phyloP scores from a whole-genome alignment of 2,888 invertebrate genomes.

The Branchipolynoe longqiensis region DNA sequence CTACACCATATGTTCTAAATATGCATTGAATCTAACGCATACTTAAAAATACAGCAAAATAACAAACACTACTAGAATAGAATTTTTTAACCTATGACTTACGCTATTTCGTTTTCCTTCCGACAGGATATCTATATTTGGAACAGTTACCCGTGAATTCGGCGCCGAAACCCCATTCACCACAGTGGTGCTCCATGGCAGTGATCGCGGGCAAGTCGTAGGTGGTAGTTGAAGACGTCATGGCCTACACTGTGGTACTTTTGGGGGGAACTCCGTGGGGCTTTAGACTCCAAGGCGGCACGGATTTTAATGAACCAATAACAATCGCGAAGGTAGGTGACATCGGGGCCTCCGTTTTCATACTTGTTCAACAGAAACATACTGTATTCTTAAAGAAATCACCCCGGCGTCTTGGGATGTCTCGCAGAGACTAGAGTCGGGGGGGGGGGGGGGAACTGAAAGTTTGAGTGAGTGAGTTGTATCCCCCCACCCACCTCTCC shows the following conservation, averaged over 20 bases:
- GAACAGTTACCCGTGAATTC: background rate
- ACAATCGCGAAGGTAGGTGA: slow-evolving; percentile 84
- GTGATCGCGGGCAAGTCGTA: background rate
- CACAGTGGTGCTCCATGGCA: background rate
- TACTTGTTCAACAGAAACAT: background rate
- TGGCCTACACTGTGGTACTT: slow-evolving; percentile 85
- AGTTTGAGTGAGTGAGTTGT: too few species aligned
- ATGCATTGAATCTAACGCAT: too few species aligned
- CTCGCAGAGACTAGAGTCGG: too few species aligned
- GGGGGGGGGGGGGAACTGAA: too few species aligned
- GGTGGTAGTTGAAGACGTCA: slow-evolving; percentile 60
- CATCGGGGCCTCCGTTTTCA: background rate
- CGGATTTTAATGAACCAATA: slow-evolving; percentile 89
- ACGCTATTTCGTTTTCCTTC: background rate
- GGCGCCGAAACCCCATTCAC: background rate
- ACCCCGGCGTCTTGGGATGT: background rate
- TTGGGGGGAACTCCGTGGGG: slow-evolving; percentile 94
- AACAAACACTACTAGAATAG: background rate
- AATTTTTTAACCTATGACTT: background rate
- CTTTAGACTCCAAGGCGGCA: slow-evolving; percentile 93
- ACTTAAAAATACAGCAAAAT: background rate
- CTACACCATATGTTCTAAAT: background rate
- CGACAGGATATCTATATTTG: background rate
- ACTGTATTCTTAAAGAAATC: background rate
- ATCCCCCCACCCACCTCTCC: too few species aligned